These are phyloP conservation scores for Corythornis vintsioides DNA, from an alignment of 2,113 vertebrate genomes.

Conservation along the genomic window DNA sequence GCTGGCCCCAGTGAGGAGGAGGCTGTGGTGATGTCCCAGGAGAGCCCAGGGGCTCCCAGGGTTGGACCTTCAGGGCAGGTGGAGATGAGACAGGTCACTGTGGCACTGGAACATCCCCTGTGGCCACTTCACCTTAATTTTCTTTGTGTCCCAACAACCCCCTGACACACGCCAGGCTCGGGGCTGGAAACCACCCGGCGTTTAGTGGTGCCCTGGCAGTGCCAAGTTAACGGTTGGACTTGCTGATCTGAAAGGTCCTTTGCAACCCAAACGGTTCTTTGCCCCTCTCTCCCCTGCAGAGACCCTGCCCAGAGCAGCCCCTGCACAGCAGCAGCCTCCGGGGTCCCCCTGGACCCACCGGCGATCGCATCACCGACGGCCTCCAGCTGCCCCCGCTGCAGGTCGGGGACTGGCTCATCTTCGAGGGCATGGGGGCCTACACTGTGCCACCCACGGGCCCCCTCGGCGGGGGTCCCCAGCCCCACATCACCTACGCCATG, in stretches of 20 bases:
- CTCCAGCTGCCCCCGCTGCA: conserved; percentile 74
- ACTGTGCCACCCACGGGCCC: not conserved
- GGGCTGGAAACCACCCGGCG: not conserved
- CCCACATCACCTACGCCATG: conserved; percentile 72
- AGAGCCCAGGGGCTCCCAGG: fast-evolving
- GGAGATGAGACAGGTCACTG: fast-evolving
- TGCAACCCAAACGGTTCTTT: not conserved
- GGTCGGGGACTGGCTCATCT: conserved; percentile 79
- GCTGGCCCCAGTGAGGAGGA: fast-evolving
- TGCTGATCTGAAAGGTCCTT: not conserved
- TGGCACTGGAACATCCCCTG: fast-evolving
- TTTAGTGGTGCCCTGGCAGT: not conserved
- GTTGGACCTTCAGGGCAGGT: fast-evolving
- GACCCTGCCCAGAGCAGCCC: conserved; percentile 45
- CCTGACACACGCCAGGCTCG: not conserved
- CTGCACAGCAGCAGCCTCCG: conserved; percentile 71
- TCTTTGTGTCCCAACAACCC: not conserved
- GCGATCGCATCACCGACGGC: conserved; percentile 64
- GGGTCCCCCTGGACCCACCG: conserved; percentile 24
- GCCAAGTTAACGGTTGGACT: not conserved
- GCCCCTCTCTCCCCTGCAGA: conserved; percentile 38
- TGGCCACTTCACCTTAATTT: fast-evolving
- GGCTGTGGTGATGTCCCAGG: fast-evolving
- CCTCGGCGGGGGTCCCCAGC: not conserved
- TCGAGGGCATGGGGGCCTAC: conserved; percentile 81